A percentile compares a stretch with the other conserved stretches of the same genome.
Evolutionary conservation across 2,888 invertebrate species (phyloP).

Genomic region (Nomada flava): DNA sequence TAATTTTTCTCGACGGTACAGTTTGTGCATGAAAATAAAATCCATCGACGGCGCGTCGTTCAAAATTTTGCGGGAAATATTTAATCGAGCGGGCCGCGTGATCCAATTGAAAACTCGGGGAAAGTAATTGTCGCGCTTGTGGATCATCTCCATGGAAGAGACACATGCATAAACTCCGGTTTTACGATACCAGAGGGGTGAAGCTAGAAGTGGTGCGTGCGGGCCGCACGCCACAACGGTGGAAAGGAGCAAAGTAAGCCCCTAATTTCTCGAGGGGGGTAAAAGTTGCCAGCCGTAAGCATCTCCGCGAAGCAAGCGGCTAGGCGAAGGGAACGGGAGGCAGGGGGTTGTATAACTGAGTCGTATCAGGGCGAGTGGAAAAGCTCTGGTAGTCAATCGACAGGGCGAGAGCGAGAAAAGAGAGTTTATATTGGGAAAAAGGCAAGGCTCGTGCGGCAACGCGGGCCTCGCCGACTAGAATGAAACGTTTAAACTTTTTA

Average conservation of each 20-base stretch:
- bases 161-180: slow-evolving; percentile 46
- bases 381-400: slow-evolving; percentile 79
- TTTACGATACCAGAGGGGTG: slow-evolving; percentile 51
- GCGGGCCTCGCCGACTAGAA: slow-evolving; percentile 70
- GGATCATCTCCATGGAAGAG: slow-evolving; percentile 31
- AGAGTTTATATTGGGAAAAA: slow-evolving; percentile 80
- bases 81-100: slow-evolving; percentile 21
- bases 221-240: slow-evolving; percentile 55
- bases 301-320: slow-evolving; percentile 64
- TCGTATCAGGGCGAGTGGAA: slow-evolving; percentile 69
- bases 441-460: slow-evolving; percentile 74
- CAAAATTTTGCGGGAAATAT: not conserved
- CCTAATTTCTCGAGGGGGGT: slow-evolving; percentile 83
- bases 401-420: slow-evolving; percentile 69
- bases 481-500: slow-evolving; percentile 84
- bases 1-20: not conserved
- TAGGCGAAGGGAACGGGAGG: slow-evolving; percentile 18
- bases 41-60: not conserved
- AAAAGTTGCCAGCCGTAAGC: slow-evolving; percentile 79
- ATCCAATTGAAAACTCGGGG: slow-evolving; percentile 34
- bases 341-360: slow-evolving; percentile 59
- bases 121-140: slow-evolving; percentile 51
- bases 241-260: slow-evolving; percentile 80
- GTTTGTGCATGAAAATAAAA: not conserved
- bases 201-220: slow-evolving; percentile 27